Percentiles rank a stretch among this genome's conserved stretches.
These are phyloP conservation scores for Chroicocephalus ridibundus DNA, from an alignment of 2,113 vertebrate genomes.

Conservation along the genomic window DNA sequence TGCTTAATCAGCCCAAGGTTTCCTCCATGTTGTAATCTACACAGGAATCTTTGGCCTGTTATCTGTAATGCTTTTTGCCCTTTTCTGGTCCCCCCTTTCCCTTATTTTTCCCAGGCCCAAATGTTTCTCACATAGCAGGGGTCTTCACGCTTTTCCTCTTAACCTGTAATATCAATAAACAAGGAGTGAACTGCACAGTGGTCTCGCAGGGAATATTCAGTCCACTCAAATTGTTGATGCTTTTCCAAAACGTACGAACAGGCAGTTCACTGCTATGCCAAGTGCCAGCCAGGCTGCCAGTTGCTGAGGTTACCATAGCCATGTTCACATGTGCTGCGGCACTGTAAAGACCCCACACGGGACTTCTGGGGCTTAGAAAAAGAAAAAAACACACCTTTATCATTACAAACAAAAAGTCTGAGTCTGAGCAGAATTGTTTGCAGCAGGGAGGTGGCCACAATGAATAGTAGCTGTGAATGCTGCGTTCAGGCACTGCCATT, in stretches of 20 bases:
- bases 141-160: not conserved
- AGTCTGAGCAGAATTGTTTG: not conserved
- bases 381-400: not conserved
- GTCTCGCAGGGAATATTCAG: not conserved
- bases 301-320: not conserved
- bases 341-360: not conserved
- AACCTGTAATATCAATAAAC: not conserved
- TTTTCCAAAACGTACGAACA: not conserved
- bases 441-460: not conserved
- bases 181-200: not conserved
- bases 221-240: not conserved
- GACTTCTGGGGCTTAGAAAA: not conserved
- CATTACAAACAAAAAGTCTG: not conserved
- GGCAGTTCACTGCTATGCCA: not conserved
- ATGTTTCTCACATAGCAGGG: not conserved
- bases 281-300: not conserved
- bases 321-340: accelerated
- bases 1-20: not conserved
- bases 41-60: not conserved
- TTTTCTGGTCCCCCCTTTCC: not conserved
- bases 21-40: not conserved
- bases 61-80: not conserved
- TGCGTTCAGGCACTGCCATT: not conserved
- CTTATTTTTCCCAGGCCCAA: not conserved
- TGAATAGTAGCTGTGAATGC: not conserved